phyloP scores from a whole-genome alignment of 2,888 invertebrate genomes.

The Sinopyrophorus schimmeli region DNA sequence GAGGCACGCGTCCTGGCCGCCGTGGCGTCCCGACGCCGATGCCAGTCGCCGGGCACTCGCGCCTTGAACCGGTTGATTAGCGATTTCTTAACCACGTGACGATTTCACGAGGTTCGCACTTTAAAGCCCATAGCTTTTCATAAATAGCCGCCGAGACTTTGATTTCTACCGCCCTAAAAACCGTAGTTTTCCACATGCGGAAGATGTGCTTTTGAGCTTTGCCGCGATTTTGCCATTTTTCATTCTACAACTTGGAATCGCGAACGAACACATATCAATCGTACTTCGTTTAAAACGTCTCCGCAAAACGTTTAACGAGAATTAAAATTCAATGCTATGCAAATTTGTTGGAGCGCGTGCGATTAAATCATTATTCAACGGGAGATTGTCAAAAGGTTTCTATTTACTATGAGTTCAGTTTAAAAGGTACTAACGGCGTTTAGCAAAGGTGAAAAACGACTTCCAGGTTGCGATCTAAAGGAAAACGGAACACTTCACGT shows the following conservation, averaged over 20 bases:
- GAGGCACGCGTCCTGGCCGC: constrained; percentile 55
- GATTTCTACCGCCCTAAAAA: too few relatives aligned
- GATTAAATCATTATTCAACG: constrained; percentile 20
- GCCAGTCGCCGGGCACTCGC: constrained; percentile 51
- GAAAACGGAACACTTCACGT: constrained; percentile 33
- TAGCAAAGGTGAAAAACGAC: constrained; percentile 29
- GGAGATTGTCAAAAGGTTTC: constrained; percentile 19
- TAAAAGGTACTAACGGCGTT: constrained; percentile 17
- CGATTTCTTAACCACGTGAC: constrained; percentile 40
- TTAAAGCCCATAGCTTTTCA: too few relatives aligned
- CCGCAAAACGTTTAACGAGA: too few relatives aligned
- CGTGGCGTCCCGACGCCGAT: constrained; percentile 51
- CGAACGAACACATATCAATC: too few relatives aligned
- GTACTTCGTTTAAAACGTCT: too few relatives aligned
- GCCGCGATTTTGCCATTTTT: too few relatives aligned
- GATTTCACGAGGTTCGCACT: constrained; percentile 19
- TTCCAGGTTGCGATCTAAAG: constrained; percentile 19
- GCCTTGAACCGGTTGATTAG: constrained; percentile 46
- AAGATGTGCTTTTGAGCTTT: too few relatives aligned
- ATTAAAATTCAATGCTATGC: too few relatives aligned
- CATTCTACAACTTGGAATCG: too few relatives aligned
- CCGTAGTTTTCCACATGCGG: too few relatives aligned
- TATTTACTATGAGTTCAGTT: constrained; percentile 19
- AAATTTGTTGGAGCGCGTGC: too few relatives aligned
- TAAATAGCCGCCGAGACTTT: too few relatives aligned